These are phyloP conservation scores for Pluvialis apricaria DNA, from an alignment of 2,113 vertebrate species.

Conservation along the genomic window DNA sequence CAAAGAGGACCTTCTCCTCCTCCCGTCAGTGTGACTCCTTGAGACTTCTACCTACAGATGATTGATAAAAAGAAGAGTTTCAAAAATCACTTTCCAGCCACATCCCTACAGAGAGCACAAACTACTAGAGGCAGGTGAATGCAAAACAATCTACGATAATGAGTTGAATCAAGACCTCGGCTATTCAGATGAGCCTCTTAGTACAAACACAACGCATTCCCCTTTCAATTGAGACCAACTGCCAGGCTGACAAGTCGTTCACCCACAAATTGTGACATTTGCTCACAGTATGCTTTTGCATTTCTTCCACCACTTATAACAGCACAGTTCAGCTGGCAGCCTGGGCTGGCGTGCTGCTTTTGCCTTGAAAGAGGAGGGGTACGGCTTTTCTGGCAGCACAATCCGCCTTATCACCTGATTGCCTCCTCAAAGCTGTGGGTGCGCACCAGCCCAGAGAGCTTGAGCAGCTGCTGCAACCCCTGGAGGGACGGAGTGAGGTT, in stretches of 20 bases:
- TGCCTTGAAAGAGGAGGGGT: background rate
- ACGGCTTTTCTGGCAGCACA: background rate
- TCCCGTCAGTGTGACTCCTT: background rate
- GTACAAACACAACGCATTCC: background rate
- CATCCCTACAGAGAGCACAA: background rate
- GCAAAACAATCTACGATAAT: fast-evolving
- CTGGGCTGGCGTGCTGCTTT: background rate
- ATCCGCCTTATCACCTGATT: background rate
- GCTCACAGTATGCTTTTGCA: background rate
- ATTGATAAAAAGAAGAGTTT: background rate
- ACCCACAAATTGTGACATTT: background rate
- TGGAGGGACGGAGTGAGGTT: background rate
- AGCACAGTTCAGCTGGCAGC: background rate
- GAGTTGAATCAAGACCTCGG: background rate
- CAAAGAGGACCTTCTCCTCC: background rate
- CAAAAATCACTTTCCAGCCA: background rate
- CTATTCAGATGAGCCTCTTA: background rate
- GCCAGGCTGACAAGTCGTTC: background rate
- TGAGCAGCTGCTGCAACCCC: background rate
- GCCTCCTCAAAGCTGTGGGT: background rate
- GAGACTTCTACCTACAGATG: background rate
- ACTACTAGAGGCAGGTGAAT: background rate
- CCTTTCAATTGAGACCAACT: background rate
- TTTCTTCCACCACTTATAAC: background rate
- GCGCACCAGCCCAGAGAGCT: background rate